Evolutionary conservation across 2,888 invertebrate genomes (phyloP).

Genomic region (Aleiodes testaceus): DNA sequence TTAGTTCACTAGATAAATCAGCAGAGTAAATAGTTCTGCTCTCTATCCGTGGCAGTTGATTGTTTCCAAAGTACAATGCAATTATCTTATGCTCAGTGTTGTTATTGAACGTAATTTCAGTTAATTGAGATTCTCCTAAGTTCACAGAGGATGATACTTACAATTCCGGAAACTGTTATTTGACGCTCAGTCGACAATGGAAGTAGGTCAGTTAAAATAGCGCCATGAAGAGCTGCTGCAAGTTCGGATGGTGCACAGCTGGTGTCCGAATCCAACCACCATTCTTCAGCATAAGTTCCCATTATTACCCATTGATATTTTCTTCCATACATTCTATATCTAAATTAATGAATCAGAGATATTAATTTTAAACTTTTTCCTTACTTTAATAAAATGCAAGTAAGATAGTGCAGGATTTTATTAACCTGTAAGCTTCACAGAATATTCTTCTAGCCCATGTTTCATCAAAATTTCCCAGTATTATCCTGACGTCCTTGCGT

Average conservation of each 20-base stretch:
- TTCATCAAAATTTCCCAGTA: slow-evolving; percentile 96
- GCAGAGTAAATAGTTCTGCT: too few species aligned
- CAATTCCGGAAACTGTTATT: slow-evolving; percentile 91
- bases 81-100: too few species aligned
- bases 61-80: background rate
- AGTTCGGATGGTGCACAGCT: slow-evolving; percentile 76
- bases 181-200: slow-evolving; percentile 91
- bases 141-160: slow-evolving; percentile 74
- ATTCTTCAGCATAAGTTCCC: slow-evolving; percentile 86
- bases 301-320: slow-evolving; percentile 97
- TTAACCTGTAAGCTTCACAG: slow-evolving; percentile 87
- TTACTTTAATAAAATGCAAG: background rate
- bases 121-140: background rate
- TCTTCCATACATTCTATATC: slow-evolving; percentile 90
- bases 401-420: background rate
- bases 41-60: too few species aligned
- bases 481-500: slow-evolving; percentile 94
- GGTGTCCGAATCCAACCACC: slow-evolving; percentile 77
- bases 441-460: slow-evolving; percentile 92
- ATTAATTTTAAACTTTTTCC: background rate
- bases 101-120: too few species aligned
- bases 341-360: slow-evolving; percentile 60
- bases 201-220: slow-evolving; percentile 90
- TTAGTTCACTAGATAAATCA: background rate
- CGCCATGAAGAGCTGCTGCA: slow-evolving; percentile 86